Evolutionary conservation across 2,888 invertebrate species (phyloP).

Genomic region (Tuta absoluta): DNA sequence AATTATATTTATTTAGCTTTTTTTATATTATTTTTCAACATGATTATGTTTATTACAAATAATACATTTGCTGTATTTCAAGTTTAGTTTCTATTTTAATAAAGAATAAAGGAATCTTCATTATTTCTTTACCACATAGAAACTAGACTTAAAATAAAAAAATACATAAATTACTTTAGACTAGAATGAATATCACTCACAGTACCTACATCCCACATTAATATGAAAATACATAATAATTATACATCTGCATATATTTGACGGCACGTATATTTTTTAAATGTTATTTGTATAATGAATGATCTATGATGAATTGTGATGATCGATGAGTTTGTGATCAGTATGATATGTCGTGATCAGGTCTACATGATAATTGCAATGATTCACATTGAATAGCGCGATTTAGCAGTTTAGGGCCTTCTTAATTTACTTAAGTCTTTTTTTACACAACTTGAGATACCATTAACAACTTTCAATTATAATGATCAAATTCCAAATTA

Average conservation of each 20-base stretch:
- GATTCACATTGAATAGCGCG: slow-evolving; percentile 13
- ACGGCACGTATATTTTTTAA: neutral
- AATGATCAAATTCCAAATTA: too few relatives aligned
- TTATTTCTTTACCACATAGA: neutral
- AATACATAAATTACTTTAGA: neutral
- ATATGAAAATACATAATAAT: slow-evolving; percentile 18
- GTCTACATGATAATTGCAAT: slow-evolving; percentile 37
- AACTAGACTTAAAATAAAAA: neutral
- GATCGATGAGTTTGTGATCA: neutral
- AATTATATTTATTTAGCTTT: slow-evolving; percentile 49
- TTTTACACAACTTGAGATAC: too few relatives aligned
- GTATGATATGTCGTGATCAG: slow-evolving; percentile 55
- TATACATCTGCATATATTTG: slow-evolving; percentile 12
- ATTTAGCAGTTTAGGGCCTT: neutral
- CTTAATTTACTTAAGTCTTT: neutral
- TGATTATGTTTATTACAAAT: slow-evolving; percentile 12
- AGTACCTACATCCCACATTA: neutral
- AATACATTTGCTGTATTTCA: neutral
- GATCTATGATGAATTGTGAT: slow-evolving; percentile 1
- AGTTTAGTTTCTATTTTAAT: neutral
- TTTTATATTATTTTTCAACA: slow-evolving; percentile 40
- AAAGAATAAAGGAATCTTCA: neutral
- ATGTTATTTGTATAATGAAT: slow-evolving; percentile 3
- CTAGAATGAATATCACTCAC: slow-evolving; percentile 18
- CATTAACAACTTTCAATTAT: too few relatives aligned